Evolutionary conservation across 2,888 invertebrate species (phyloP), one percentile per base, ranked within the genome.

Genomic region (Chesias legatella): DNA sequence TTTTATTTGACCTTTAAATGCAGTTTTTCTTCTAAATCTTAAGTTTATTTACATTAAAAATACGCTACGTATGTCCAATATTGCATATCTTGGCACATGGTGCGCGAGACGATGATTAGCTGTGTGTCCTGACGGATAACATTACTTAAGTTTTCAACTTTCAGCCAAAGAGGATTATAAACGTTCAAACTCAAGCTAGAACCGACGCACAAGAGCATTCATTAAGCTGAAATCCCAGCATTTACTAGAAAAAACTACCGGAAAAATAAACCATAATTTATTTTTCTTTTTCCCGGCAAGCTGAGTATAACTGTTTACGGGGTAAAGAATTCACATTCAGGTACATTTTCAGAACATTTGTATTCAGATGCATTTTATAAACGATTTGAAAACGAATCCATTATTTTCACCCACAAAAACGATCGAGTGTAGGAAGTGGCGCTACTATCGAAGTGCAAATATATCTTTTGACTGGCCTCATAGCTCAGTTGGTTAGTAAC

Each of bases 181-280:
- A 60, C 58, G 63, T 67, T 68, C 51, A 59, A 59, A 54, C 50
- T 53, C 51, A 61, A 58, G 62, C 56, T 36, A 39, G 33, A 58
- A 64, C 55, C 51, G 58, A 61, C 62, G 61, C 55, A 71, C 63
- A 64, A 74, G 72, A 64, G 72, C 69, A 65, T 78, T 80, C 79
- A 80, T 81, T 80, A 80, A 67, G 67, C 62, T 56, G 60, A 62
- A 70, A 69, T 63, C 57, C 67, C 56, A 67, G 67, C 60, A 62
- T 70, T 73, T 62, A 63, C 56, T 53, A 45, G 52, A 51, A 58
- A 66, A 73, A 75, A 73, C 60, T 60, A 58, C 56, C 41, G 43
- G 51, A 58, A 48, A 63, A 68, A 67, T 66, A 67, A 64, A 67
- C 64, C 62, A 64, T 65, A 68, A 64, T 68, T 73, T 70, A 59